Evolutionary conservation across 1,140 invertebrate genomes (phyloP), one percentile per base, ranked within the genome.

Genomic region (Aphelinus certus): DNA sequence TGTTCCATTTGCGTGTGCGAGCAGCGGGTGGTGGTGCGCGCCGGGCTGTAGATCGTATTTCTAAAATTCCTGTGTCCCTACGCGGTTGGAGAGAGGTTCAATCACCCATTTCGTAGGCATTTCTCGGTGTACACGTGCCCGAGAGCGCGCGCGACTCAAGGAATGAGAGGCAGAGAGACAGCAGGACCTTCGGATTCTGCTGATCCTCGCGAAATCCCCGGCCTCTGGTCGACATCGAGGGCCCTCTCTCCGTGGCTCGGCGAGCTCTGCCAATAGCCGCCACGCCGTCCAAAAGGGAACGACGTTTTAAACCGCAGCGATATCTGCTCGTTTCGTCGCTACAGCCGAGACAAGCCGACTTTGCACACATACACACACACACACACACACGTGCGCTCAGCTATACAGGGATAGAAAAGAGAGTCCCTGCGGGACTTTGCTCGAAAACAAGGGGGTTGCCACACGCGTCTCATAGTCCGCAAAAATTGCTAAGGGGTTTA

Each of bases 251-350:
- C 76, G 75, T 80, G 73, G 77, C 81, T 26, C 26, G 26, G 26
- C 26, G 26, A 26, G 26, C 26, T 26, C 26, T 26, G 26, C 26
- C 26, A 79, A 79, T 81, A 78, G 77, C 80, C 78, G 79, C 77
- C 26, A 26, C 26, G 61, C 48, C 56, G 45, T 10, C 79, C 77
- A 60, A 81, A 80, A 81, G 80, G 74, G 78, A 81, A 83, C 81
- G 80, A 83, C 80, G 84, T 83, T 86, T 87, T 87, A 87, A 87
- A 87, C 83, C 85, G 83, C 85, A 86, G 81, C 84, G 81, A 86
- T 87, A 86, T 87, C 82, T 80, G 81, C 83, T 82, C 81, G 79
- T 83, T 87, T 78, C 79, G 78, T 26, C 46, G 77, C 69, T 73
- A 73, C 75, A 79, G 78, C 76, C 77, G 77, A 83, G 83, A 80